Conservation (phyloP, 1,140 invertebrate species). For the Trichonephila clavipes region DNA sequence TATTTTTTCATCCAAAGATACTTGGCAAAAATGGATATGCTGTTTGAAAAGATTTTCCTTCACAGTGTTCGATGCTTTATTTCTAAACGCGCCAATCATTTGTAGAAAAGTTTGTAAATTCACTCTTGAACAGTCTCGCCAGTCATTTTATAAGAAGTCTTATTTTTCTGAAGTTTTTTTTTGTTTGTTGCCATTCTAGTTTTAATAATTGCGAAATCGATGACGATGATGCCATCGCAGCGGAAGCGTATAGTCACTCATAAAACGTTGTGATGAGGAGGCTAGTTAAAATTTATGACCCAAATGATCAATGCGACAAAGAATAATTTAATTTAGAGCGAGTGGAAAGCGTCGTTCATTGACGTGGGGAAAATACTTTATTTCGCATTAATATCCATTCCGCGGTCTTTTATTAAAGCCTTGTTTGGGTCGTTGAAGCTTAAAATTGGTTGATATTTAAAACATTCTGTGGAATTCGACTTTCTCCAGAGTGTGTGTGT, state of each 20-base stretch:
- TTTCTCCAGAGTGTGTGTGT: background rate
- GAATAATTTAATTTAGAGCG: conserved; percentile 38
- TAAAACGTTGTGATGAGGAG: conserved; percentile 29
- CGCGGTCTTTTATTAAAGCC: background rate
- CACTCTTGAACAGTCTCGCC: no score
- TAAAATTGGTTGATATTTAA: background rate
- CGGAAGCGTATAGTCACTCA: background rate
- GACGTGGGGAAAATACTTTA: conserved; percentile 32
- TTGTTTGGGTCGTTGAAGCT: background rate
- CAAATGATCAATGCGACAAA: conserved; percentile 20
- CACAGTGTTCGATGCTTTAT: no score
- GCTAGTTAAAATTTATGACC: conserved; percentile 45
- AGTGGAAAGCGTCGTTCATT: conserved; percentile 10
- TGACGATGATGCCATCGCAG: background rate
- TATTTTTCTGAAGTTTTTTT: no score
- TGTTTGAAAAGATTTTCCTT: no score
- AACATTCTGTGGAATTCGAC: background rate
- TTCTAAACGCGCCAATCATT: no score
- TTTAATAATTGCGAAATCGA: background rate
- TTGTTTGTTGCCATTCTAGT: background rate
- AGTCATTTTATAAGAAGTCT: no score
- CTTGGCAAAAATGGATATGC: no score
- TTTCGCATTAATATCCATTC: conserved; percentile 36
- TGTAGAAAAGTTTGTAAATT: no score
- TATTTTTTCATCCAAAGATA: no score